These are phyloP conservation scores for Dendrolimus houi DNA, from an alignment of 2,888 invertebrate species.

Conservation along the genomic window DNA sequence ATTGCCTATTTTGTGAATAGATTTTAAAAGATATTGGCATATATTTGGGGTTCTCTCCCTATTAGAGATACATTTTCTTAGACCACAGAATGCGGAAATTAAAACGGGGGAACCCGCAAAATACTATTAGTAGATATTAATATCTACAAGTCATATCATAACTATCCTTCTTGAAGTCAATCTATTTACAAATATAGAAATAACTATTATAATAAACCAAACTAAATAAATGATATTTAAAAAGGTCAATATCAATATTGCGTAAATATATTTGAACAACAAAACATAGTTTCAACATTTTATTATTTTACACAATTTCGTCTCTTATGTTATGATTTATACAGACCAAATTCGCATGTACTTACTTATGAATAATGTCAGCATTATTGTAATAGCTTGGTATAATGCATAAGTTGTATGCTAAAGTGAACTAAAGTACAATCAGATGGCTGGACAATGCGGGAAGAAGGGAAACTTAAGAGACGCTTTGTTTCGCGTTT, in stretches of 20 bases:
- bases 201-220: no score
- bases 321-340: not conserved
- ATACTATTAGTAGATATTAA: no score
- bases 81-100: no score
- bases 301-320: not conserved
- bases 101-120: no score
- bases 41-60: no score
- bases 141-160: no score
- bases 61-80: no score
- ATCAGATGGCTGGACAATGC: conserved; percentile 56
- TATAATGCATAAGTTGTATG: conserved; percentile 28
- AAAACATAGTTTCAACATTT: not conserved
- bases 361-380: conserved; percentile 11
- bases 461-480: conserved; percentile 8
- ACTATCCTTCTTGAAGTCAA: no score
- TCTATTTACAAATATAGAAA: no score
- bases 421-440: conserved; percentile 33
- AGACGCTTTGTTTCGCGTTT: not conserved
- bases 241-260: not conserved
- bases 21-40: no score
- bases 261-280: not conserved
- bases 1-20: no score
- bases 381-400: conserved; percentile 19
- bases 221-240: not conserved
- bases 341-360: conserved; percentile 15